These are phyloP conservation scores for Podotricha telesiphe DNA, from an alignment of 2,888 invertebrate genomes.

Conservation along the genomic window DNA sequence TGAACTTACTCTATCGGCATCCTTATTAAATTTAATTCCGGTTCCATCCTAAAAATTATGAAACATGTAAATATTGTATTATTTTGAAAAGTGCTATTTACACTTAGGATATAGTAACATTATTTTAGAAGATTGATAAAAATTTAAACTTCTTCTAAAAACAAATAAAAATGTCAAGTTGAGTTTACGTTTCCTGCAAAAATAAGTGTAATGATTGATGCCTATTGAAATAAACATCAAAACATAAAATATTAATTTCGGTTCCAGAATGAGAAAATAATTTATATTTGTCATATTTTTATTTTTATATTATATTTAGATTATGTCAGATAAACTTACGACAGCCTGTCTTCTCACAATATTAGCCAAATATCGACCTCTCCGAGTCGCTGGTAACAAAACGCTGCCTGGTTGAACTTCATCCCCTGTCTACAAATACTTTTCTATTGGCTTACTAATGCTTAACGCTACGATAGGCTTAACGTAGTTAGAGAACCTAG, in stretches of 20 bases:
- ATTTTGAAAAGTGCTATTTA: no score
- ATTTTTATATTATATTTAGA: no score
- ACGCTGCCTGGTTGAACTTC: slow-evolving; percentile 70
- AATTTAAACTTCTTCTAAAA: no score
- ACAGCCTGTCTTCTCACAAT: slow-evolving; percentile 74
- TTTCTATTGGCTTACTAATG: neutral
- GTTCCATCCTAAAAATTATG: slow-evolving; percentile 66
- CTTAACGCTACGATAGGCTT: no score
- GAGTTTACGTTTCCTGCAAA: no score
- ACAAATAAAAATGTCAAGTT: no score
- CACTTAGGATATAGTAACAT: no score
- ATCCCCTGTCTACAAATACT: slow-evolving; percentile 59
- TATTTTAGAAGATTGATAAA: no score
- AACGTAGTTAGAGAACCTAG: no score
- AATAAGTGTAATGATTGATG: no score
- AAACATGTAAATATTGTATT: neutral
- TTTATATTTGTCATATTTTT: neutral
- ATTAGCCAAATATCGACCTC: slow-evolving; percentile 73
- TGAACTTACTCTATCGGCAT: slow-evolving; percentile 70
- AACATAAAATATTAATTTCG: neutral
- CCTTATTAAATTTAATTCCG: slow-evolving; percentile 76
- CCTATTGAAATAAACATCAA: no score
- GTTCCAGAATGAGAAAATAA: neutral
- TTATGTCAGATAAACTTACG: slow-evolving; percentile 49
- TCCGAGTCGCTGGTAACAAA: slow-evolving; percentile 66